These are phyloP conservation scores for Morpho helenor DNA, from an alignment of 2,888 invertebrate species.

Conservation along the genomic window DNA sequence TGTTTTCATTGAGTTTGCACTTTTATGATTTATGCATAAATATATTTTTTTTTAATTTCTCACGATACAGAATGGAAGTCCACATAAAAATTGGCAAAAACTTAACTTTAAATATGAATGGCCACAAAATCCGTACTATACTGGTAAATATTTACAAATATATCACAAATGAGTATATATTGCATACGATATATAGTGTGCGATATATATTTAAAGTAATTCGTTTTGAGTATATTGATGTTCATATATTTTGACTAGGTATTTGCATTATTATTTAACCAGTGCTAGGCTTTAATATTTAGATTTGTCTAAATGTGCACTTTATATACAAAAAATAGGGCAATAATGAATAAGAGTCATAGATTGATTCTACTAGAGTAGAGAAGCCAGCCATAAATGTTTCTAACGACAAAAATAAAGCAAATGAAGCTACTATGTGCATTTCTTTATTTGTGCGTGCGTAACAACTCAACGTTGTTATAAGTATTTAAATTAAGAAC, in stretches of 20 bases:
- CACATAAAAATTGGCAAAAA: slow-evolving; percentile 26
- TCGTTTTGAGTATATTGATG: slow-evolving; percentile 24
- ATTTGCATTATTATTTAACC: slow-evolving; percentile 27
- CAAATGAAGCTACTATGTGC: too few relatives aligned
- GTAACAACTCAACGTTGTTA: too few relatives aligned
- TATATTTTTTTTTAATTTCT: not conserved
- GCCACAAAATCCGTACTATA: slow-evolving; percentile 52
- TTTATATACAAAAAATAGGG: slow-evolving; percentile 1
- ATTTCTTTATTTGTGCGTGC: too few relatives aligned
- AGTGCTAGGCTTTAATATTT: not conserved
- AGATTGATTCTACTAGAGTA: too few relatives aligned
- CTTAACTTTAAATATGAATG: slow-evolving; percentile 50
- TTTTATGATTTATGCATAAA: not conserved
- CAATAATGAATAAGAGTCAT: too few relatives aligned
- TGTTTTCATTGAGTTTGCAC: too few relatives aligned
- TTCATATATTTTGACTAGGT: slow-evolving; percentile 51
- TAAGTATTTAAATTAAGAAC: too few relatives aligned
- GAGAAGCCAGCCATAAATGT: too few relatives aligned
- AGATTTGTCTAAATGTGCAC: not conserved
- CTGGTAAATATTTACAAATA: slow-evolving; percentile 65
- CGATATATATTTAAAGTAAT: slow-evolving; percentile 19
- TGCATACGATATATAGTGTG: slow-evolving; percentile 32
- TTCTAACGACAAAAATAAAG: not conserved
- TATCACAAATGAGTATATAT: slow-evolving; percentile 66
- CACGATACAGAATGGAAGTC: slow-evolving; percentile 27